Base-by-base conservation (phyloP, 2,113 vertebrate species). In the Colossoma macropomum region DNA sequence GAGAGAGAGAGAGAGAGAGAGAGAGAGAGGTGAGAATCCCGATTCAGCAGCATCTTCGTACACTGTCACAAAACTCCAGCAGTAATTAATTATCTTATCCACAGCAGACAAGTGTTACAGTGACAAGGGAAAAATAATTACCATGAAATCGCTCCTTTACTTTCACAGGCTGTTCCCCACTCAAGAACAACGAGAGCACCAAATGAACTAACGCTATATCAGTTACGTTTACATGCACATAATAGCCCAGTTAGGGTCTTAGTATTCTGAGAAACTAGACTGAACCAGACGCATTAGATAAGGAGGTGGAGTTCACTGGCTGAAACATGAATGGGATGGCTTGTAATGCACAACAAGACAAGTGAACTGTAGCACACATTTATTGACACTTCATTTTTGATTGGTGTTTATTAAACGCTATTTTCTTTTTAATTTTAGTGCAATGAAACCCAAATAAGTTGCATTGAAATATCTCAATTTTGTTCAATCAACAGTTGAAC, bases 101-200 rank as follows among this genome's bases (percentile, higher is more conserved):
- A n/a, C 81, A 81, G 73, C 78, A 89, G 89, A 90, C 86, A 88
- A 89, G 89, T 88, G 90, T 86, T 70, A 85, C 78, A 86, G 84
- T 32, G 71, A 48, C 38, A 80, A 84, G 87, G 68, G 73, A 79
- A 84, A 87, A 89, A 89, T 87, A 87, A 90, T 90, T 87, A 90
- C 83, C 81, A 71, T 41, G 50, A 80, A 86, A 75, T 65, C 72
- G 30, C 72, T 83, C 62, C 66, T 79, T 68, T 68, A 52, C 71
- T 81, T 82, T 83, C 54, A 56, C 50, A 71, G 38, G 32, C 21
- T 45, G 68, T n/a, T 23, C 34, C 17, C 66, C 2, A 19, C 66
- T 69, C 66, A 12, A 41, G 66, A 23, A 69, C 1, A 66, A 19
- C 32, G 21, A 2, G 4, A 38, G 65, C 30, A 23, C 19, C 66